phyloP scores from a whole-genome alignment of 23 tunicate species.

The Styela clava region DNA sequence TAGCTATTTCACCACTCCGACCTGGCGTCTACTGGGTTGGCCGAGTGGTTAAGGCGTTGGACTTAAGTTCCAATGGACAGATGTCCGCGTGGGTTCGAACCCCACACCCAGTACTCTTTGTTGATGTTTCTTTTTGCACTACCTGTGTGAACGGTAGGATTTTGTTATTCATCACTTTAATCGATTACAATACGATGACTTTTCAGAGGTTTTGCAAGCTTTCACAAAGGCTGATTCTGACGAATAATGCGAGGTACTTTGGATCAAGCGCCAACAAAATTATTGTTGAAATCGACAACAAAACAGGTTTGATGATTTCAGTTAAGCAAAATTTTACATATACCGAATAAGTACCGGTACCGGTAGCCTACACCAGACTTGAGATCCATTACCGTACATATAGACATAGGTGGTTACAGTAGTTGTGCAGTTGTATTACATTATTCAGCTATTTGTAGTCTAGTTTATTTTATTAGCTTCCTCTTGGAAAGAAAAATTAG shows the following conservation, averaged over 20 bases:
- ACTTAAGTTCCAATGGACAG: slow-evolving; percentile 99
- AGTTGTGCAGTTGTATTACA: not conserved
- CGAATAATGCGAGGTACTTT: not conserved
- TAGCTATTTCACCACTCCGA: not conserved
- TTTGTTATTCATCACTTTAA: not conserved
- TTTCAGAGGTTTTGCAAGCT: not conserved
- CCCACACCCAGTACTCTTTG: slow-evolving; percentile 93
- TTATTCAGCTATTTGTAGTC: too few species aligned
- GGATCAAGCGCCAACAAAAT: not conserved
- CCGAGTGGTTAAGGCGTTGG: slow-evolving; percentile 99
- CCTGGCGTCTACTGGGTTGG: slow-evolving; percentile 83
- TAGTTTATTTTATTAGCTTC: not conserved
- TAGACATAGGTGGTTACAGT: not conserved
- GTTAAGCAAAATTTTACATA: not conserved
- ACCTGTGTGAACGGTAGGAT: not conserved
- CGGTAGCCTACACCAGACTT: not conserved
- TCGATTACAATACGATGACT: not conserved
- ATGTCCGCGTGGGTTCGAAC: slow-evolving; percentile 99
- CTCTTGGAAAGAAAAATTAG: too few species aligned
- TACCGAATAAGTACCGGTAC: too few species aligned
- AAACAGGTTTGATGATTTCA: not conserved
- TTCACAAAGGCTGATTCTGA: not conserved
- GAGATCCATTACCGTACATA: not conserved
- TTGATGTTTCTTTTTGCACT: slow-evolving; percentile 1
- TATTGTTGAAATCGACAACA: not conserved